Base-by-base conservation (phyloP, 35 echinoderm and acorn worm genomes). In the Stichopus chloronotus region DNA sequence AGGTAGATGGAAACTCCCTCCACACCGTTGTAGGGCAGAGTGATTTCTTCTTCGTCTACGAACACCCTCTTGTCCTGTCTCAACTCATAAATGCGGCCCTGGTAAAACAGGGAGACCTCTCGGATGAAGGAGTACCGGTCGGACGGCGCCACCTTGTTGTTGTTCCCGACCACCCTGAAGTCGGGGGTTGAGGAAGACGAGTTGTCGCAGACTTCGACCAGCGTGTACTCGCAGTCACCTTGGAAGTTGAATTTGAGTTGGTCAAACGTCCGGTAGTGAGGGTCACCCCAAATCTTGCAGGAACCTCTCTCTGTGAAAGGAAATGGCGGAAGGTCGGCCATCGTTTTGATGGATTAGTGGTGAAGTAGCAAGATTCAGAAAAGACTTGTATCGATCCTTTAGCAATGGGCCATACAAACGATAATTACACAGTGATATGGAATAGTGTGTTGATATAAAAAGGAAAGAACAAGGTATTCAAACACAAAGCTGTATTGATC, bases 241-340 rank as follows among this genome's bases (percentile, higher is more conserved):
- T 94, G 87, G 71, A 94, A 96, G 79, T 90, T 86, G 52, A 92
- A 96, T 8, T 52, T 77, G 9, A 30, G 53, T 1, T 82, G 65
- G 90, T 96, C 95, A 94, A 96, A 96, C 19, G 95, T 94, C 7
- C 61, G 10, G 80, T 93, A 96, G 63, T 96, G 95, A 53, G 92
- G 95, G 57, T 94, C 92, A 20, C 95, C 95, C 65, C 60, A 93
- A 5, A 93, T 78, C 19, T 63, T 86, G 56, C 95, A 96, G 11
- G 55, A 17, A 30, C 91, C 92, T 88, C 72, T 86, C 7, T 76
- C 95, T 96, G 71, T 25, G 14, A 58, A 85, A 17, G 21, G 9
- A 78, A 78, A 43, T 24, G 24, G 72, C 13, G 12, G 24, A 76
- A 8, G 30, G 30, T 43, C 30, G 30, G 30, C 3, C 1, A 3